Conservation (phyloP, 2,888 invertebrate species). For the Oscheius sp. region DNA sequence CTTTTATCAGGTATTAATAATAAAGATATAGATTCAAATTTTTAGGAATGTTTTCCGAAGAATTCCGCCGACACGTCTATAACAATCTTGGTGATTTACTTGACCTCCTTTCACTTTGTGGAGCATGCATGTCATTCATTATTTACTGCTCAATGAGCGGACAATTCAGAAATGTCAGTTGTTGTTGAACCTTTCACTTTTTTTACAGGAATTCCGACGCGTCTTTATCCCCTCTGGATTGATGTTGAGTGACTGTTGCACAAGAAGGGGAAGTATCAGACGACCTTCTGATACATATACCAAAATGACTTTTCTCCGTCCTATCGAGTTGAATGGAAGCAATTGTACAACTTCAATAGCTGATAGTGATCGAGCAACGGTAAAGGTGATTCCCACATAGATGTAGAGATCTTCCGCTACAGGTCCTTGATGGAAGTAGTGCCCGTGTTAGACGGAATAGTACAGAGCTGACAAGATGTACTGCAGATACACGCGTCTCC, state of each 20-base stretch:
- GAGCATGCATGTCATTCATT: conserved; percentile 74
- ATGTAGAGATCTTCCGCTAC: conserved; percentile 3
- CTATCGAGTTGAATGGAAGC: conserved; percentile 20
- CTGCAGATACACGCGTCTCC: conserved; percentile 25
- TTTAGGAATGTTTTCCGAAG: conserved; percentile 52
- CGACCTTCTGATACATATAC: conserved; percentile 56
- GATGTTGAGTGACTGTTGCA: conserved; percentile 43
- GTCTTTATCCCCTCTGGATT: conserved; percentile 63
- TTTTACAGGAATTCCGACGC: conserved; percentile 64
- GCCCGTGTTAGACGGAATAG: conserved; percentile 39
- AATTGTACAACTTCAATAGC: conserved; percentile 4
- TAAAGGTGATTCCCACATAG: conserved; percentile 3
- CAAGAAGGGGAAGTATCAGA: conserved; percentile 34
- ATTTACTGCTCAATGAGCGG: conserved; percentile 74
- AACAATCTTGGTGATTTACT: conserved; percentile 72
- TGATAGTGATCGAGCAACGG: conserved; percentile 28
- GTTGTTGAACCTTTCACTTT: not conserved
- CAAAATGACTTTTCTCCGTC: conserved; percentile 44
- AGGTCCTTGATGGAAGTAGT: conserved; percentile 35
- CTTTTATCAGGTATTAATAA: conserved; percentile 70
- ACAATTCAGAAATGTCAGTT: conserved; percentile 71
- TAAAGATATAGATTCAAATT: not conserved
- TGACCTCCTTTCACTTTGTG: conserved; percentile 73
- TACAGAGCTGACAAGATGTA: conserved; percentile 42
- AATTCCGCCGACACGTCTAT: conserved; percentile 72